A percentile compares a stretch with the other conserved stretches of the same genome.
These are phyloP conservation scores for Phoebastria nigripes DNA, from an alignment of 2,797 vertebrate species.

Conservation along the genomic window DNA sequence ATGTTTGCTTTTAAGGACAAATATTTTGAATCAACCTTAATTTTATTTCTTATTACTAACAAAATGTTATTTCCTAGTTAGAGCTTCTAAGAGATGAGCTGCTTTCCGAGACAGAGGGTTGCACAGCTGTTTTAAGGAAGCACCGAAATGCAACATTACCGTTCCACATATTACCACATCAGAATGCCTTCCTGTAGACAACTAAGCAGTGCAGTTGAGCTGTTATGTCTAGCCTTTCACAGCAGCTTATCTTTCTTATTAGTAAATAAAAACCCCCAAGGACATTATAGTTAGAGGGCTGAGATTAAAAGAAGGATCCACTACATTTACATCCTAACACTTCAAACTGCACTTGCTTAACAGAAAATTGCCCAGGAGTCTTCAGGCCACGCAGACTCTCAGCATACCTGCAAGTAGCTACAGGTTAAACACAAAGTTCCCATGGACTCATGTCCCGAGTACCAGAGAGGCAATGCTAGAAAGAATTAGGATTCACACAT, in stretches of 20 bases:
- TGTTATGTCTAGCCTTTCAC: background rate
- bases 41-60: background rate
- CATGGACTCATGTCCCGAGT: background rate
- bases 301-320: background rate
- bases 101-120: background rate
- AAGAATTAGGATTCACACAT: background rate
- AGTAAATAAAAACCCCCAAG: background rate
- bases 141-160: background rate
- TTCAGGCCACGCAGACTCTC: background rate
- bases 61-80: background rate
- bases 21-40: background rate
- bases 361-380: background rate
- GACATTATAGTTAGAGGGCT: background rate
- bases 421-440: background rate
- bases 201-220: background rate
- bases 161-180: background rate
- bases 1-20: background rate
- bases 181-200: background rate
- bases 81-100: background rate
- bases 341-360: background rate
- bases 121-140: background rate
- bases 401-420: background rate
- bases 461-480: background rate
- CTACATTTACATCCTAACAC: background rate
- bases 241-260: background rate